These are phyloP conservation scores for Laterallus jamaicensis DNA, from an alignment of 2,113 vertebrate genomes.

Conservation along the genomic window DNA sequence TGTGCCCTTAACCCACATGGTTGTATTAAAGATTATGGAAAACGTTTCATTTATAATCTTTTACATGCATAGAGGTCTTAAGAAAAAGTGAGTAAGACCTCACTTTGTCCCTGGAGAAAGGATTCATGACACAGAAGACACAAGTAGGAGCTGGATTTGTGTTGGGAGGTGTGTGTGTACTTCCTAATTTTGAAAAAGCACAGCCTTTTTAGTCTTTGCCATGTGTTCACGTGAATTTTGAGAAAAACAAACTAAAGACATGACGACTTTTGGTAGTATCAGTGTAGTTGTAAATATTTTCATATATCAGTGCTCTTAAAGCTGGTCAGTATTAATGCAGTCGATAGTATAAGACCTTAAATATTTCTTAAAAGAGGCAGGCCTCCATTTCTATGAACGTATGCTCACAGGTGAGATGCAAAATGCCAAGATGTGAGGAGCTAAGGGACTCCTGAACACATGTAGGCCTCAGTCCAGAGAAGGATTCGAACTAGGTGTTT, in stretches of 20 bases:
- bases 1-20: background rate
- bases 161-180: background rate
- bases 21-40: background rate
- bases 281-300: background rate
- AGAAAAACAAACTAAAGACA: background rate
- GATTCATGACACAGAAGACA: background rate
- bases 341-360: background rate
- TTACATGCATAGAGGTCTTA: background rate
- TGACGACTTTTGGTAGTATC: background rate
- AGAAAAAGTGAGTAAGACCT: background rate
- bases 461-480: background rate
- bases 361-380: background rate
- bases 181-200: background rate
- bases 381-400: background rate
- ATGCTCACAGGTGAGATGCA: accelerated
- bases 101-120: background rate
- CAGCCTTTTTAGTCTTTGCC: background rate
- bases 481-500: background rate
- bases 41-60: background rate
- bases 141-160: background rate
- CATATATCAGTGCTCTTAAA: background rate
- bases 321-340: background rate
- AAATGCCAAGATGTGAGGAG: background rate
- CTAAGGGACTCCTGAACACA: background rate
- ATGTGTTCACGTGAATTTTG: background rate